A percentile compares a stretch with the other conserved stretches of the same genome.
phyloP scores from a whole-genome alignment of 2,113 vertebrate species.

The Myodes glareolus region DNA sequence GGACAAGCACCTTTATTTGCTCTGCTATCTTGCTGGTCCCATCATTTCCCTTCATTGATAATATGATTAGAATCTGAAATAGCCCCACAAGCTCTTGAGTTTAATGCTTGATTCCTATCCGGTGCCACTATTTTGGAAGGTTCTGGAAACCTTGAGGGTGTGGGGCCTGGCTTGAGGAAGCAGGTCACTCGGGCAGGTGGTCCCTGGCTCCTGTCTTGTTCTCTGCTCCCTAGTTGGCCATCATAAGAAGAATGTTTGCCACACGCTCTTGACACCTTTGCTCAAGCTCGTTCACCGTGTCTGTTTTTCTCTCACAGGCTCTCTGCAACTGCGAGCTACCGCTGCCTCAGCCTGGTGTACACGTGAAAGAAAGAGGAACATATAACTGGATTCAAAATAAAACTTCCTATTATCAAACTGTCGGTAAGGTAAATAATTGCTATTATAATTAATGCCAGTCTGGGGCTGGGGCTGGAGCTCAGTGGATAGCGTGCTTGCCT shows the following conservation, averaged over 20 bases:
- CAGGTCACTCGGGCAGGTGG: neutral
- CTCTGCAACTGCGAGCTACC: neutral
- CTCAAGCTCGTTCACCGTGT: neutral
- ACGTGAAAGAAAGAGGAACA: too few relatives aligned
- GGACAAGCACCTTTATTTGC: neutral
- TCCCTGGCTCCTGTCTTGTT: neutral
- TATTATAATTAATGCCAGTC: neutral
- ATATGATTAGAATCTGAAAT: neutral
- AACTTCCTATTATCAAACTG: neutral
- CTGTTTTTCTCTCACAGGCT: neutral
- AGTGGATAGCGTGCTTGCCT: neutral
- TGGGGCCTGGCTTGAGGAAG: neutral
- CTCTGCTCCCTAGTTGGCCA: neutral
- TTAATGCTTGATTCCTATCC: neutral
- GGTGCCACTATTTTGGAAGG: neutral
- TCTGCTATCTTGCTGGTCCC: neutral
- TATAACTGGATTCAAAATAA: constrained; percentile 20
- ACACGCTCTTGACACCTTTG: neutral
- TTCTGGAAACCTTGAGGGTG: neutral
- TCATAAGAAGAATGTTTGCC: neutral
- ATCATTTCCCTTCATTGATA: neutral
- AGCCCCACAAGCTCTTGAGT: too few relatives aligned
- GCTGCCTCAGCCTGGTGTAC: neutral
- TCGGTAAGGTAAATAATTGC: neutral
- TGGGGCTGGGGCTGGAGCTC: neutral